Percentiles rank a stretch among this genome's conserved stretches.
phyloP scores from a whole-genome alignment of 2,888 invertebrate genomes.

The Acleris sparsana region DNA sequence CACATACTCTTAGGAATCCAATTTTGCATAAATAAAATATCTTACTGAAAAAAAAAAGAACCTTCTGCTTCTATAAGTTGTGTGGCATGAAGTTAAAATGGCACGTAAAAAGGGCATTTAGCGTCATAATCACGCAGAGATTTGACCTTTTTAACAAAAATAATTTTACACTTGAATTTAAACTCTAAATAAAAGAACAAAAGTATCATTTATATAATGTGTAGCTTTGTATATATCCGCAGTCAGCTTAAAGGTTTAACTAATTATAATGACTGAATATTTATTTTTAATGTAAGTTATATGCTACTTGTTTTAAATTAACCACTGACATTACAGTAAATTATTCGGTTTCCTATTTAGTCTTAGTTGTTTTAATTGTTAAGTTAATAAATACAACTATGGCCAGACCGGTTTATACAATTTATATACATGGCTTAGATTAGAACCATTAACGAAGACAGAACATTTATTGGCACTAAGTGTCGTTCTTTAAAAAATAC shows the following conservation, averaged over 20 bases:
- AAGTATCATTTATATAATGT: neutral
- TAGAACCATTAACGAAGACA: no score
- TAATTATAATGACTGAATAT: neutral
- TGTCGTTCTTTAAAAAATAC: no score
- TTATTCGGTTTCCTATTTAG: neutral
- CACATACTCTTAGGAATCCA: no score
- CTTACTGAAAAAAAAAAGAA: neutral
- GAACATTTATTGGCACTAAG: no score
- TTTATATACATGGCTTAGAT: no score
- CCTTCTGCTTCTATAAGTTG: constrained; percentile 3
- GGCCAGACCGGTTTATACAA: no score
- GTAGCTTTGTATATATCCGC: neutral
- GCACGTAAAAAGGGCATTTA: constrained; percentile 21
- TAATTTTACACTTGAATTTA: neutral
- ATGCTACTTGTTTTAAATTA: constrained; percentile 13
- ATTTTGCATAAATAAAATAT: no score
- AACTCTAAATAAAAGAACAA: neutral
- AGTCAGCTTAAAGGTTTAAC: neutral
- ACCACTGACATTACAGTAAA: constrained; percentile 11
- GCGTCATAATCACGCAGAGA: constrained; percentile 16
- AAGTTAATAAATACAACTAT: no score
- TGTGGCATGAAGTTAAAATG: neutral
- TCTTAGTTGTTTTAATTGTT: no score
- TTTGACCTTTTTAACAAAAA: constrained; percentile 8
- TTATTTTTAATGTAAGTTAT: constrained; percentile 1